A percentile compares a stretch with the other conserved stretches of the same genome.
phyloP scores from a whole-genome alignment of 2,888 invertebrate species.

The Cephus nigrinus region DNA sequence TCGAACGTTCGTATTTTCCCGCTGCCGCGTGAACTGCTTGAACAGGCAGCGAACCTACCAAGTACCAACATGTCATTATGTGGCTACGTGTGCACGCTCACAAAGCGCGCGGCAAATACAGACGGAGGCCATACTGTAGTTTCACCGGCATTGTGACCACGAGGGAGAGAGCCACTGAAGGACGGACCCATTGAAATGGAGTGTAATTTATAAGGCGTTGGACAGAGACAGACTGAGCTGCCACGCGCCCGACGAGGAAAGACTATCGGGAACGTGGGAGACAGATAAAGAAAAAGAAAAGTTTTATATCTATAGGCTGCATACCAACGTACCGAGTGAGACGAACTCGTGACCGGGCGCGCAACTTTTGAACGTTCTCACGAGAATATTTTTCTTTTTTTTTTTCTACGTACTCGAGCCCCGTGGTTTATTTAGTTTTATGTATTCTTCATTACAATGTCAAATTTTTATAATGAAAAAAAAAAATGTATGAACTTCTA shows the following conservation, averaged over 20 bases:
- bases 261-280: constrained; percentile 7
- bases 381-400: background rate
- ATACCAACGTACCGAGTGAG: constrained; percentile 32
- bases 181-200: constrained; percentile 41
- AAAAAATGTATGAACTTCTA: background rate
- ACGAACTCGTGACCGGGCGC: constrained; percentile 15
- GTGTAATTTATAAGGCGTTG: constrained; percentile 32
- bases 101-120: constrained; percentile 3
- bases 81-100: background rate
- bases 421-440: background rate
- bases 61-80: background rate
- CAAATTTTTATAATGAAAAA: background rate
- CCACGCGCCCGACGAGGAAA: constrained; percentile 40
- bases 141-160: constrained; percentile 19
- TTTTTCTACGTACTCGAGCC: background rate
- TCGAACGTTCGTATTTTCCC: constrained; percentile 32
- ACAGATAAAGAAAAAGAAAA: constrained; percentile 21
- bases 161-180: constrained; percentile 27
- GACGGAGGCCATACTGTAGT: constrained; percentile 17
- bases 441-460: background rate
- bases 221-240: constrained; percentile 31
- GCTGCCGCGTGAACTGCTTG: constrained; percentile 11
- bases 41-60: background rate
- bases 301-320: constrained; percentile 28
- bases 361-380: constrained; percentile 3